Base-by-base conservation (phyloP, 2,888 invertebrate species). In the Pyrrhosoma nymphula region DNA sequence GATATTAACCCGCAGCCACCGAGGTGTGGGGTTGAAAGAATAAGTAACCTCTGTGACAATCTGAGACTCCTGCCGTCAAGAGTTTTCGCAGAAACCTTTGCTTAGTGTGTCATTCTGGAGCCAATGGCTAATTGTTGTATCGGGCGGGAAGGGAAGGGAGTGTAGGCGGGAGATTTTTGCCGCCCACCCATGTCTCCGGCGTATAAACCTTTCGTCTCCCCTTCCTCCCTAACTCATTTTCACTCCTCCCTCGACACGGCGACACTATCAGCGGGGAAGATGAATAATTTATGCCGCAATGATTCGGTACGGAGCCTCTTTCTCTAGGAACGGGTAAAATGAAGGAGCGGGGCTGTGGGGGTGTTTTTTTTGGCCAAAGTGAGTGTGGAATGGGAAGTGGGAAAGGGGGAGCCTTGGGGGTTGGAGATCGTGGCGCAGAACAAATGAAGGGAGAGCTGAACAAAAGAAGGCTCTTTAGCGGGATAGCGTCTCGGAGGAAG, bases 261-360 rank as follows among this genome's bases (percentile, higher is more conserved):
- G n/a, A 26, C 69, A 69, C 69, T 69, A 69, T 69, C 69, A 69
- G 69, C 63, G 39, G 63, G 26, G 23, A 60, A 91, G 63, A 63
- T 91, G 91, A 91, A 91, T 91, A 91, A 91, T 63, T 91, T 63
- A 91, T 91, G 60, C 35, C 63, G 39, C 91, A 56, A 91, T 91
- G 63, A 91, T 91, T 63, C 63, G 23, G 39, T 69, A 26, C n/a
- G 30, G 91, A 63, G 35, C 56, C 63, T 91, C 91, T 39, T 63
- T 91, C 69, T 69, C 69, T 69, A 69, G 69, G 69, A 26, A 56
- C 60, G 63, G 91, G 63, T 35, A 39, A 69, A 69, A 69, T n/a
- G n/a, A 26, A 0, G 91, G 26, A 35, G 35, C 35, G 30, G 23
- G 69, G 4, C 14, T 23, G 55, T 56, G 56, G 4, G 56, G 12